These are phyloP conservation scores for Drosophila macrospina DNA, from an alignment of 2,888 invertebrate genomes.

Conservation along the genomic window DNA sequence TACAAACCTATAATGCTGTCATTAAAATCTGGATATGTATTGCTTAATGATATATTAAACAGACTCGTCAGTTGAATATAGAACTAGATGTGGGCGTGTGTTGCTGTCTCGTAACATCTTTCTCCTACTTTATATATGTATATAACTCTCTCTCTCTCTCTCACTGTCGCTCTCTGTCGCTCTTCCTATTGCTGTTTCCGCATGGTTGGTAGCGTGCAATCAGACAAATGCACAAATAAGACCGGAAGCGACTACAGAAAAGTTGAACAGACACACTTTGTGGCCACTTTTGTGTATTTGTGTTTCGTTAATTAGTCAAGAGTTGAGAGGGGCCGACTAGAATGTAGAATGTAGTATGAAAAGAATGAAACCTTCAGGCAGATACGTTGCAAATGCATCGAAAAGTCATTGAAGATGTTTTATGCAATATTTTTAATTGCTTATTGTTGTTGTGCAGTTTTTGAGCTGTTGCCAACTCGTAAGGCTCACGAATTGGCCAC, in stretches of 20 bases:
- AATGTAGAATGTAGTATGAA: not conserved
- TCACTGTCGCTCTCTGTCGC: no score
- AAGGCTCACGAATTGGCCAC: constrained; percentile 9
- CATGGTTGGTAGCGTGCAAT: constrained; percentile 62
- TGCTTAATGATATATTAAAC: constrained; percentile 30
- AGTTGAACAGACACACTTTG: constrained; percentile 22
- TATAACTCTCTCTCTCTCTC: not conserved
- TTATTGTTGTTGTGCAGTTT: constrained; percentile 22
- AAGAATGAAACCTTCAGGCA: constrained; percentile 37
- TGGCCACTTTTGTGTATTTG: constrained; percentile 21
- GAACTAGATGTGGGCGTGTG: constrained; percentile 26
- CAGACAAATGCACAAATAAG: constrained; percentile 59
- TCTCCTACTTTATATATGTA: not conserved
- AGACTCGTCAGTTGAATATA: constrained; percentile 30
- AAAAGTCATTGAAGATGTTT: constrained; percentile 52
- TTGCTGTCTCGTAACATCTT: not conserved
- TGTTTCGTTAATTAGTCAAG: constrained; percentile 39
- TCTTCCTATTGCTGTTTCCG: constrained; percentile 49
- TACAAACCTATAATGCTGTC: constrained; percentile 68
- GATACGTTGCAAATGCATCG: constrained; percentile 26
- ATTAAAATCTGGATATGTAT: constrained; percentile 35
- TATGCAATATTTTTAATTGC: constrained; percentile 38
- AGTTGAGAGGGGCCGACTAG: constrained; percentile 2
- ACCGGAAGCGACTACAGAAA: constrained; percentile 45
- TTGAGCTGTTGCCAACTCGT: constrained; percentile 45